These are phyloP conservation scores for Prionailurus viverrinus DNA, from an alignment of 2,113 vertebrate species.

Conservation along the genomic window DNA sequence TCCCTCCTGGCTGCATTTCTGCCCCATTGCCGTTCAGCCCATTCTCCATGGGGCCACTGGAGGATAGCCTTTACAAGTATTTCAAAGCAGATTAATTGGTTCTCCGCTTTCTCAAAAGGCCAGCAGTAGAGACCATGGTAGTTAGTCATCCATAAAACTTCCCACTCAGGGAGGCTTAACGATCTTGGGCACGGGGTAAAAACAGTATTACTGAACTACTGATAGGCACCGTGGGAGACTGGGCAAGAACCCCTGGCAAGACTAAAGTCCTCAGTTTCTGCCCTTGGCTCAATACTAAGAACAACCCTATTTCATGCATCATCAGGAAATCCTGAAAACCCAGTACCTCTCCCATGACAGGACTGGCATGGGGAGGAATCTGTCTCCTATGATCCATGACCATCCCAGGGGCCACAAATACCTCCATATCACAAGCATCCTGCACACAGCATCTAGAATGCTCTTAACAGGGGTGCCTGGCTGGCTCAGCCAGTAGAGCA, in stretches of 20 bases:
- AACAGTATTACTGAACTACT: neutral
- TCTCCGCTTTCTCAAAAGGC: conserved; percentile 48
- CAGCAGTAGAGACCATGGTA: neutral
- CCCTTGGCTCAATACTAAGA: neutral
- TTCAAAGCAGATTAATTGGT: neutral
- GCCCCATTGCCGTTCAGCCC: neutral
- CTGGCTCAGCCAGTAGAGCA: neutral
- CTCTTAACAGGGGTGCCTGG: neutral
- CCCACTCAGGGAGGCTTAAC: neutral
- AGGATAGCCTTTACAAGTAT: neutral
- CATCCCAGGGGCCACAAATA: neutral
- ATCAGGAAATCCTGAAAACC: neutral
- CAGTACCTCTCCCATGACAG: neutral
- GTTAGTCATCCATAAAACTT: neutral
- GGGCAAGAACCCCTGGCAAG: neutral
- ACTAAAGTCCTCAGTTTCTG: neutral
- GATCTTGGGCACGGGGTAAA: neutral
- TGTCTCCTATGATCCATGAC: neutral
- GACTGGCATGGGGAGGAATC: neutral
- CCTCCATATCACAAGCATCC: neutral
- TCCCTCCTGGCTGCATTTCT: neutral
- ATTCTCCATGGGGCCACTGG: neutral
- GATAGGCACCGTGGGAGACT: neutral
- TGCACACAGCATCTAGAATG: neutral
- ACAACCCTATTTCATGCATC: neutral